Base-by-base conservation (phyloP, 2,797 vertebrate species). In the Margarornis squamiger region DNA sequence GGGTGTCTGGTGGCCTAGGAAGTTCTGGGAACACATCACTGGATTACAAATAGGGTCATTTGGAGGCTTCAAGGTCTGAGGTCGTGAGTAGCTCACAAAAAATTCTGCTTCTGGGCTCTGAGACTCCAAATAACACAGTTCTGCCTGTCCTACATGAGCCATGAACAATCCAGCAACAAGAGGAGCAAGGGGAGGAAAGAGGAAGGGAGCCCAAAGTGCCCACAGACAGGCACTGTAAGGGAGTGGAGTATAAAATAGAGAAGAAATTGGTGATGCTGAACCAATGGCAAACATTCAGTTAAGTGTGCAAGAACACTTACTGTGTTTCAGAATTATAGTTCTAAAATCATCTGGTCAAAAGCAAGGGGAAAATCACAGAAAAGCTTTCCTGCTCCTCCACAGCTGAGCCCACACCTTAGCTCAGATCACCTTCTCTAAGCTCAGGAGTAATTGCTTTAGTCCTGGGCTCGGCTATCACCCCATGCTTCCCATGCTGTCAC, bases 1-100 rank as follows among this genome's bases (percentile, higher is more conserved):
- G 46, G 20, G 41, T 92, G 85, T 51, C 90, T 43, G 4, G 49
- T 68, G 85, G 95, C 72, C 86, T 58, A 14, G 84, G 78, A 88
- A 94, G 9, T 59, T 90, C 77, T 55, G 84, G 88, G 84, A 92
- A 80, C 38, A 84, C 75, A 23, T 82, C 80, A 68, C n/a, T 75
- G 70, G 39, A 80, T 92, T 92, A 71, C 59, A 89, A 62, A 83
- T 7, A 58, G 55, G 66, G 87, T 93, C 80, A 91, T 86, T 59
- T 36, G 36, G 68, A 93, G 87, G 73, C 39, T 84, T 93, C 84
- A 92, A 92, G 75, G 85, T 86, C 46, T 93, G 86, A 0, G 10
- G 82, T 27, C 46, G 29, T 91, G 85, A 96, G 38, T 67, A 29
- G 41, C 43, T 93, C 68, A 36, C 32, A 59, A 92, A 95, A 90